Evolutionary conservation across 1,140 invertebrate species (phyloP), one percentile per base, ranked within the genome.

Genomic region (Chironomus striatipennis): DNA sequence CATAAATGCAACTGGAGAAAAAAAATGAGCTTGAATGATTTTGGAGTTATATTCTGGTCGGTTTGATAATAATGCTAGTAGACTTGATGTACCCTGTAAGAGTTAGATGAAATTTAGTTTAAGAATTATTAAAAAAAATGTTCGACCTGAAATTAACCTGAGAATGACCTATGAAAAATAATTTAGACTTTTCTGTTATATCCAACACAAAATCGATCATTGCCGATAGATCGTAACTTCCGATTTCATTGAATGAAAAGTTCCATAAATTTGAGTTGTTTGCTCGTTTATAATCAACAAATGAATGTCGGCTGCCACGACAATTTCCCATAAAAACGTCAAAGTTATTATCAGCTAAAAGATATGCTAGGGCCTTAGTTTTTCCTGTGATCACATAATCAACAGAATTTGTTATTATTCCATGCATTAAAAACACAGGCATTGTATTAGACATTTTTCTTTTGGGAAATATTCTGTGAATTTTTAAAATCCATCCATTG

Each of bases 291-390:
- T 80, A 81, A 78, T 91, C 89, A 57, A 81, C 84, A 76, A 85
- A 85, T 0, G 89, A 90, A 77, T 92, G 92, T 7, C 84, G 85
- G 78, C 89, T 92, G 7, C 91, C 90, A 47, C 91, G 84, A 8
- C 85, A 85, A 79, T 93, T 93, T n/a, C 87, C 87, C 77, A 93
- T 80, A 90, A 90, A 93, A 7, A 93, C 90, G 76, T 93, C 91
- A 75, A 87, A 93, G 21, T 89, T 89, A 64, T 84, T 81, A 76
- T 92, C 87, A 4, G 85, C 86, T 7, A 90, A 79, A 43, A 84
- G 73, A 76, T 86, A 88, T 10, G 84, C 88, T 57, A 91, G 80
- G 70, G 86, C 86, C 77, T 86, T 87, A 20, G 85, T 81, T 0
- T 90, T 87, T 0, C 86, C 86, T 76, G 86, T 86, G 3, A 91